Evolutionary conservation across 2,888 invertebrate species (phyloP).

Genomic region (Crossocerus cetratus): DNA sequence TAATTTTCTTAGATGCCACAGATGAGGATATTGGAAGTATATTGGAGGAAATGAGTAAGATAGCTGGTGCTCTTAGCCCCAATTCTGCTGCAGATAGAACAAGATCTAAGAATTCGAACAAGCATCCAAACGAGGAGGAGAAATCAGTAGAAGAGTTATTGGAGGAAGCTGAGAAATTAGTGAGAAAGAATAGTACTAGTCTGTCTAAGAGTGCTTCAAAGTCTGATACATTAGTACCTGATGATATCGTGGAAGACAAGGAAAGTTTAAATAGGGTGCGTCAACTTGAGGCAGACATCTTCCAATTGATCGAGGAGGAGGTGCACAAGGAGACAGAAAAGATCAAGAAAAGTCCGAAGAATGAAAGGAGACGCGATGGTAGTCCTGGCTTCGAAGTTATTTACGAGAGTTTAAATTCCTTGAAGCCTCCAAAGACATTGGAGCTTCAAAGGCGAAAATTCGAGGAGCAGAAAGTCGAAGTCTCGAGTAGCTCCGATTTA

Average conservation of each 20-base stretch:
- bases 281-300: conserved; percentile 70
- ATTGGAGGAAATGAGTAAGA: conserved; percentile 74
- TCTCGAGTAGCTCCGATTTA: conserved; percentile 71
- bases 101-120: conserved; percentile 62
- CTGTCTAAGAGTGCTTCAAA: conserved; percentile 67
- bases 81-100: conserved; percentile 62
- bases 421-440: conserved; percentile 63
- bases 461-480: conserved; percentile 71
- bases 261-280: conserved; percentile 57
- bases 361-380: conserved; percentile 57
- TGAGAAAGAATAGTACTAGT: conserved; percentile 67
- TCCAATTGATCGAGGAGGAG: conserved; percentile 71
- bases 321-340: conserved; percentile 70
- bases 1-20: conserved; percentile 67
- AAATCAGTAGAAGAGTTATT: conserved; percentile 72
- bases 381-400: conserved; percentile 63
- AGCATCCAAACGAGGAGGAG: conserved; percentile 68
- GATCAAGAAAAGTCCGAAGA: conserved; percentile 63
- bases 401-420: conserved; percentile 61
- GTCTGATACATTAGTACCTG: conserved; percentile 65
- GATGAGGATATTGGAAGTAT: conserved; percentile 75
- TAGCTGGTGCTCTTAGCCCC: conserved; percentile 70
- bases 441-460: conserved; percentile 68
- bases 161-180: conserved; percentile 72
- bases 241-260: conserved; percentile 51